Conservation (phyloP, 2,888 invertebrate species). For the Imbricaverruca yamaguchii region DNA sequence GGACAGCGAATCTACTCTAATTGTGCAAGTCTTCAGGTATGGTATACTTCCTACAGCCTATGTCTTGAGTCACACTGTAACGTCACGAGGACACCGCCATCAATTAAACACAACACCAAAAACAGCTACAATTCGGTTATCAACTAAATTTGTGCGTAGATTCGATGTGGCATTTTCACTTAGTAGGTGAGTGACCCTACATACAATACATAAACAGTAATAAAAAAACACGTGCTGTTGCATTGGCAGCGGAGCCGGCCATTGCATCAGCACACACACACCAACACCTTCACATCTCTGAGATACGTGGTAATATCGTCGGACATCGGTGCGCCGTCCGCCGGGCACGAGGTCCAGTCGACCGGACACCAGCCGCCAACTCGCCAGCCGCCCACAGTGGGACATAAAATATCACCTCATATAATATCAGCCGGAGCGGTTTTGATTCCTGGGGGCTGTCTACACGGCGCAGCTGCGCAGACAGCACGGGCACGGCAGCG, state of each 20-base stretch:
- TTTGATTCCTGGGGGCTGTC: conserved; percentile 9
- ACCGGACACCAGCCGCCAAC: not conserved
- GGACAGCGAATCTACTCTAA: not conserved
- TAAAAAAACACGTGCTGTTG: not conserved
- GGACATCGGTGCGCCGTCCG: not conserved
- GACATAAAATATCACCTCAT: not conserved
- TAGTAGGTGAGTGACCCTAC: not conserved
- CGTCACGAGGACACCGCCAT: not conserved
- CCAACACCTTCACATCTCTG: not conserved
- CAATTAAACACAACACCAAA: not conserved
- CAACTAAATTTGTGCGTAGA: not conserved
- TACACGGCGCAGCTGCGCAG: not conserved
- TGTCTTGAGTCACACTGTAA: not conserved
- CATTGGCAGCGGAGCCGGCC: not conserved
- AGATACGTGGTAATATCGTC: conserved; percentile 17
- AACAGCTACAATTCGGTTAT: not conserved
- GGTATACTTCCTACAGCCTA: not conserved
- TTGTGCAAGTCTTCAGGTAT: conserved; percentile 10
- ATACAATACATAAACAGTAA: not conserved
- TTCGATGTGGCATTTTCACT: not conserved
- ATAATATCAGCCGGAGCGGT: conserved; percentile 10
- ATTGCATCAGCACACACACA: not conserved
- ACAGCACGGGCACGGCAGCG: not conserved
- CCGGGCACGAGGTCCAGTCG: not conserved
- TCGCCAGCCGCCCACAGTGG: not conserved